phyloP scores from a whole-genome alignment of 2,888 invertebrate species.

The Callyntrura guangdongensis region DNA sequence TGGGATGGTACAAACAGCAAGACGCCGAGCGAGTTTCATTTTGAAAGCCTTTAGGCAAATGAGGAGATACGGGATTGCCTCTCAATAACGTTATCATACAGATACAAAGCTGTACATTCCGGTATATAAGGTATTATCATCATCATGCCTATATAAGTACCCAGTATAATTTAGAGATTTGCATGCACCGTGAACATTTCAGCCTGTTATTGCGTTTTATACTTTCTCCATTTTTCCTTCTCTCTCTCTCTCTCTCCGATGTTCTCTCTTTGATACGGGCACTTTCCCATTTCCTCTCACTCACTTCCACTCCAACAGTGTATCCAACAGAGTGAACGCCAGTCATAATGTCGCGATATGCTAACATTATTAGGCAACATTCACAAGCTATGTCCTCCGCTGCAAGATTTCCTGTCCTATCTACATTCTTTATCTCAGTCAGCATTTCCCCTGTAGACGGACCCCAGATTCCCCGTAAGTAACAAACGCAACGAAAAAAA shows the following conservation, averaged over 20 bases:
- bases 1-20: too few species aligned
- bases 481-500: too few species aligned
- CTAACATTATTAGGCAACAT: background rate
- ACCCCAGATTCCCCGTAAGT: too few species aligned
- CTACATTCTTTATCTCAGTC: background rate
- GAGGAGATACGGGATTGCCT: too few species aligned
- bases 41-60: too few species aligned
- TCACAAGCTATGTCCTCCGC: background rate
- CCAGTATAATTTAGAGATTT: too few species aligned
- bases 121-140: background rate
- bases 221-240: conserved; percentile 27
- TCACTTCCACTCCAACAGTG: background rate
- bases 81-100: too few species aligned
- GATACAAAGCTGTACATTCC: too few species aligned
- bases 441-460: background rate
- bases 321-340: background rate
- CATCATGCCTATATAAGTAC: background rate
- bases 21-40: too few species aligned
- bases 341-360: background rate
- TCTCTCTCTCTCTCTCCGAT: background rate
- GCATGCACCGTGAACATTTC: too few species aligned
- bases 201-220: too few species aligned
- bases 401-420: background rate
- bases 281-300: conserved; percentile 35
- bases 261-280: conserved; percentile 12